Percentiles rank a stretch among this genome's conserved stretches.
These are phyloP conservation scores for Paramormyrops kingsleyae DNA, from an alignment of 2,113 vertebrate genomes.

Conservation along the genomic window DNA sequence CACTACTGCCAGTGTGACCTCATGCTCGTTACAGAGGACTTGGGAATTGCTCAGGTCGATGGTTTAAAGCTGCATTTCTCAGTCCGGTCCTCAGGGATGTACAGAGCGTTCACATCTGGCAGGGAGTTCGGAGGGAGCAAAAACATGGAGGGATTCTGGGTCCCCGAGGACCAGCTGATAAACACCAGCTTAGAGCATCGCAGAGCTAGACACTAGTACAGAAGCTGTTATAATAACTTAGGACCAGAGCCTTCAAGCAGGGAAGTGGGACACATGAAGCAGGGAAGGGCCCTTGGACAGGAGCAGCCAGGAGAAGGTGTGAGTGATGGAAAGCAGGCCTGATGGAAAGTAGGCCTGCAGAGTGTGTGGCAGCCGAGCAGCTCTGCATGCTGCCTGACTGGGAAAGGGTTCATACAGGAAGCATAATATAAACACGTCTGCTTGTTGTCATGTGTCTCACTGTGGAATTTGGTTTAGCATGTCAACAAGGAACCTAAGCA, in stretches of 20 bases:
- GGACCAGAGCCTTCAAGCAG: background rate
- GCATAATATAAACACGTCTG: background rate
- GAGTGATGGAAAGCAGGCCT: too few species aligned
- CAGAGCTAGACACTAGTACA: background rate
- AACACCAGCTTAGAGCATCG: background rate
- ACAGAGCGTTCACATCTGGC: background rate
- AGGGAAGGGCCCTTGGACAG: too few species aligned
- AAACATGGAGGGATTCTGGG: background rate
- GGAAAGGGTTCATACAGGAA: background rate
- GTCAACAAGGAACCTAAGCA: background rate
- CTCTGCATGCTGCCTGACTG: background rate
- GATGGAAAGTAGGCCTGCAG: too few species aligned
- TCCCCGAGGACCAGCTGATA: background rate
- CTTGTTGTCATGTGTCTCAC: background rate
- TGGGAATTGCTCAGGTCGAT: background rate
- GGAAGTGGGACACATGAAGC: too few species aligned
- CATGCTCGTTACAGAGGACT: background rate
- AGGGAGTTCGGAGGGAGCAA: too few species aligned
- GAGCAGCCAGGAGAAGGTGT: background rate
- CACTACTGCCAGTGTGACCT: background rate
- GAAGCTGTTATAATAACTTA: background rate
- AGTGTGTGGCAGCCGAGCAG: too few species aligned
- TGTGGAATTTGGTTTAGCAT: background rate
- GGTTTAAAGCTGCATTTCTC: background rate
- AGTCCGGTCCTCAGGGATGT: background rate